Evolutionary conservation across 2,113 vertebrate species (phyloP).

Genomic region (Synodontis membranacea): DNA sequence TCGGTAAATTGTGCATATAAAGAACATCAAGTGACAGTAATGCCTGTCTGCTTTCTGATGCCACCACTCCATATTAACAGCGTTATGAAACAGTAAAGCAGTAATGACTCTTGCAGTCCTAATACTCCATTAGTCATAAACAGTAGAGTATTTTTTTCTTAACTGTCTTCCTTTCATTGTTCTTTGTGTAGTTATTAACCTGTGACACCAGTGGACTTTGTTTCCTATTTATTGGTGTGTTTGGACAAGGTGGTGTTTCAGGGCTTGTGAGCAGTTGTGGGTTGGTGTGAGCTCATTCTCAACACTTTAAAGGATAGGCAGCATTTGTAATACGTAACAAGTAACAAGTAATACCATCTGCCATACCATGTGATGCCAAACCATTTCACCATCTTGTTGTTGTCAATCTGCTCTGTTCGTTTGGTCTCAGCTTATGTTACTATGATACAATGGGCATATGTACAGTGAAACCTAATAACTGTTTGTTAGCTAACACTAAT

Average conservation of each 20-base stretch:
- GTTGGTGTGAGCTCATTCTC: conserved; percentile 24
- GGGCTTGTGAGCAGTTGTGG: neutral
- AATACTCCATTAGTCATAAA: conserved; percentile 30
- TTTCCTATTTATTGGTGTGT: conserved; percentile 23
- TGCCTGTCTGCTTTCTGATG: neutral
- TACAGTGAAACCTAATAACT: neutral
- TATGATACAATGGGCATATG: neutral
- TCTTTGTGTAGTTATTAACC: neutral
- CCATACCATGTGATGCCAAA: neutral
- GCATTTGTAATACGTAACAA: neutral
- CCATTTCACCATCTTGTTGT: neutral
- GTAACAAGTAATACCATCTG: neutral
- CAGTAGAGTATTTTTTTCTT: neutral
- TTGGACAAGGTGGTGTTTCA: conserved; percentile 35
- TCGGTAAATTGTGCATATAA: neutral
- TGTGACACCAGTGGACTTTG: conserved; percentile 30
- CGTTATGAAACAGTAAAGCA: neutral
- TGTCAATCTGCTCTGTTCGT: neutral
- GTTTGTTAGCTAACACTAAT: neutral
- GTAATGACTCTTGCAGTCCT: neutral
- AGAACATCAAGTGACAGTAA: neutral
- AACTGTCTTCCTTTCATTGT: conserved; percentile 5
- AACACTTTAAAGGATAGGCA: neutral
- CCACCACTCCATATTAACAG: neutral
- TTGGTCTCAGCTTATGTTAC: neutral